Evolutionary conservation across 1,140 invertebrate genomes (phyloP).

Genomic region (Teleogryllus occipitalis): DNA sequence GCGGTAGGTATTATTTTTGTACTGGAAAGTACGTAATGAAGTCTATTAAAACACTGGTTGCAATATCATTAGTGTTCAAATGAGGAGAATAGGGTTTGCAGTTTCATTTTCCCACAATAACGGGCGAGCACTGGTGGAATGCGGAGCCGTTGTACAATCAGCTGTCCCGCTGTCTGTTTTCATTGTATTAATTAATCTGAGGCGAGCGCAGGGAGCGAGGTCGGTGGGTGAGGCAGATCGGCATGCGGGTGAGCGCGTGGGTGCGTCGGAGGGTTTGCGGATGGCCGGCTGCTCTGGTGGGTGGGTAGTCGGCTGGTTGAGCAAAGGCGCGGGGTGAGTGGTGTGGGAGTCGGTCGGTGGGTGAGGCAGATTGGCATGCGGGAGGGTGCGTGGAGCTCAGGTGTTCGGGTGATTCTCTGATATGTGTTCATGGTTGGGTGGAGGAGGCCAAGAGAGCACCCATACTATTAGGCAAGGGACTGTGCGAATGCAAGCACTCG

Average conservation of each 20-base stretch:
- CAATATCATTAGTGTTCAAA: conserved; percentile 5
- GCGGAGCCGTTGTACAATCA: background rate
- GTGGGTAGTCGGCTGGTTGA: no score
- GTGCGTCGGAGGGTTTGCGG: background rate
- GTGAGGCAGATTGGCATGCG: no score
- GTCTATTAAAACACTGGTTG: conserved; percentile 4
- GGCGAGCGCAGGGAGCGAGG: background rate
- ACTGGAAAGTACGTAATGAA: background rate
- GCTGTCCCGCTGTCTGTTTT: background rate
- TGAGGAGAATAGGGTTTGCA: background rate
- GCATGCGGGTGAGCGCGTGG: background rate
- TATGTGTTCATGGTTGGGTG: no score
- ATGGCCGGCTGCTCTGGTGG: no score
- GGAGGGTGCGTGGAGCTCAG: background rate
- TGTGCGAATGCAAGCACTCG: no score
- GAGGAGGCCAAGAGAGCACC: no score
- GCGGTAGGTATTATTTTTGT: background rate
- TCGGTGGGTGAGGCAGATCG: background rate
- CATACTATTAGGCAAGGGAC: no score
- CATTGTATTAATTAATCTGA: conserved; percentile 6
- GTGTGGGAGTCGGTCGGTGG: no score
- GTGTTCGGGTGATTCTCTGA: no score
- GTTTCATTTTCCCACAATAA: conserved; percentile 1
- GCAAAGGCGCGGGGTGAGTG: no score
- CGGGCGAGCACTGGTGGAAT: background rate